Evolutionary conservation across 2,113 vertebrate species (phyloP).

Genomic region (Scomber japonicus): DNA sequence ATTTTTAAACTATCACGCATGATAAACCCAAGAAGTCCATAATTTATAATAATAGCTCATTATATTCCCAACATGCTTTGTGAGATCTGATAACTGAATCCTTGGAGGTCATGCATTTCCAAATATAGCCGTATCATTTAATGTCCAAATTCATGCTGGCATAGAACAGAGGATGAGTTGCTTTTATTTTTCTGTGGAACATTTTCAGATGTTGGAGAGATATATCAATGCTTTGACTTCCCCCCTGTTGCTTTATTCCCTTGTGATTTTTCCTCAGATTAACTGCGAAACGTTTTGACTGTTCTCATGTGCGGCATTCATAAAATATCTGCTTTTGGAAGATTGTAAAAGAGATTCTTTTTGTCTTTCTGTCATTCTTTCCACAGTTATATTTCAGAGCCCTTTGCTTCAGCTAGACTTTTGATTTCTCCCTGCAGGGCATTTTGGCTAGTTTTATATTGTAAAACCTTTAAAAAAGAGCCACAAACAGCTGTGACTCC

Average conservation of each 20-base stretch:
- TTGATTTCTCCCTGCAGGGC: slow-evolving; percentile 27
- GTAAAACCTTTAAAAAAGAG: slow-evolving; percentile 4
- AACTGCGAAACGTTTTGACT: slow-evolving; percentile 5
- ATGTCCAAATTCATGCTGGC: slow-evolving; percentile 7
- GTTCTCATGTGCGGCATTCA: slow-evolving; percentile 11
- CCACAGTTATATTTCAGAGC: slow-evolving; percentile 15
- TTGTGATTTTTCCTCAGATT: slow-evolving; percentile 13
- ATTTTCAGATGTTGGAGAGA: slow-evolving; percentile 39
- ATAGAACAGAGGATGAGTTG: slow-evolving; percentile 14
- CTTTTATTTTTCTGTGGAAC: slow-evolving; percentile 31
- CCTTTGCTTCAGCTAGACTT: slow-evolving; percentile 16
- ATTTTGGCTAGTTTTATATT: slow-evolving; percentile 6
- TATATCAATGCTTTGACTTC: background rate
- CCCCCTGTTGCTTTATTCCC: background rate
- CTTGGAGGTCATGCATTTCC: slow-evolving; percentile 35
- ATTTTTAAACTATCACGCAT: background rate
- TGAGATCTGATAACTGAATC: slow-evolving; percentile 13
- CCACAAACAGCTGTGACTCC: background rate
- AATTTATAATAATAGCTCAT: slow-evolving; percentile 32
- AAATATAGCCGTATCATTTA: slow-evolving; percentile 2
- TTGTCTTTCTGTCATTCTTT: slow-evolving; percentile 32
- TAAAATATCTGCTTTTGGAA: slow-evolving; percentile 13
- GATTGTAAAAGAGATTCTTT: background rate
- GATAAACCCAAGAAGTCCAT: background rate
- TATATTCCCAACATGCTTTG: slow-evolving; percentile 35